A percentile compares a stretch with the other conserved stretches of the same genome.
phyloP scores from a whole-genome alignment of 2,113 vertebrate genomes.

The Apaloderma vittatum region DNA sequence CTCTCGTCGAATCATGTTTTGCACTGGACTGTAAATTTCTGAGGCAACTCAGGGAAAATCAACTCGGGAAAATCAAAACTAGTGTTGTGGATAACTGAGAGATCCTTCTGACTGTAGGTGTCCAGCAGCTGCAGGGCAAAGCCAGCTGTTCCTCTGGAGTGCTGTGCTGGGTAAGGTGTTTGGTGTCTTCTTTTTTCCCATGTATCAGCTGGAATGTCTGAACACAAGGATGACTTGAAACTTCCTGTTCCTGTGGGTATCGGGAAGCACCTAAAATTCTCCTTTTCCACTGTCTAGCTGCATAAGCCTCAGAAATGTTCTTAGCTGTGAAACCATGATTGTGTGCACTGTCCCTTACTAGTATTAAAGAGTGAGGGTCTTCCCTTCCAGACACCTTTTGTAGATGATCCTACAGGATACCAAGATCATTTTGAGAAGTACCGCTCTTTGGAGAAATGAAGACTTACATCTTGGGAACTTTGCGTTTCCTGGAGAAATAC shows the following conservation, averaged over 20 bases:
- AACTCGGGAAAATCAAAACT: background rate
- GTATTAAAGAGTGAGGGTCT: background rate
- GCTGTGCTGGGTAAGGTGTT: background rate
- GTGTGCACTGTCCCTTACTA: background rate
- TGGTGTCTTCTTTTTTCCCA: background rate
- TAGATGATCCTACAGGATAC: background rate
- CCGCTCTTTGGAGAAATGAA: background rate
- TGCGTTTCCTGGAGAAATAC: background rate
- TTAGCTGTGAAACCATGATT: background rate
- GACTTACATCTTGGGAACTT: background rate
- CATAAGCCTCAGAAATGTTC: background rate
- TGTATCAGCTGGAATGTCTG: background rate
- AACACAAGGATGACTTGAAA: background rate
- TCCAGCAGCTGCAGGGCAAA: background rate
- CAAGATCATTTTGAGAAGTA: background rate
- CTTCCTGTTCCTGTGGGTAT: background rate
- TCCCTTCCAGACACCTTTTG: background rate
- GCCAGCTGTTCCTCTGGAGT: background rate
- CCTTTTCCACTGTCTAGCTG: background rate
- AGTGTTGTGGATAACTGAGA: background rate
- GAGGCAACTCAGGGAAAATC: background rate
- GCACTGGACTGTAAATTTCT: background rate
- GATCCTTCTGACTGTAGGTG: background rate
- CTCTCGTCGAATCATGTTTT: background rate
- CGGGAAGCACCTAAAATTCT: background rate